A percentile compares a stretch with the other conserved stretches of the same genome.
Evolutionary conservation across 2,888 invertebrate species (phyloP).

Genomic region (Megastigmus dorsalis): DNA sequence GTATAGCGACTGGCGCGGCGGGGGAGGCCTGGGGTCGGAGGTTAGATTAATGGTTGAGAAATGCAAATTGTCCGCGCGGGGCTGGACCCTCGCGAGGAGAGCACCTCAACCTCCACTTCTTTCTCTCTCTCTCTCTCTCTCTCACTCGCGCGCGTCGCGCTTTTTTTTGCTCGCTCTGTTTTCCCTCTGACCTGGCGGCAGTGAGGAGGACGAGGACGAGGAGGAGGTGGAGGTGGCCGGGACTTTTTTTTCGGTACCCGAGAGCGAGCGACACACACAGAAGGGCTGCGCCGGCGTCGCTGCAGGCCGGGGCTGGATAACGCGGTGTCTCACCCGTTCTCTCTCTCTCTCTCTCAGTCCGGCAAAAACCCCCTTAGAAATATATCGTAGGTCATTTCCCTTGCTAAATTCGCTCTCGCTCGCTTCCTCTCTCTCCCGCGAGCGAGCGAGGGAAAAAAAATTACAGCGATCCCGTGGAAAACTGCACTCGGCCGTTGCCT

Average conservation of each 20-base stretch:
- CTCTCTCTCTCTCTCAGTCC: conserved; percentile 65
- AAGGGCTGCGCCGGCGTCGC: conserved; percentile 9
- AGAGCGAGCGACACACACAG: conserved; percentile 27
- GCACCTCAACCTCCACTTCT: too few species aligned
- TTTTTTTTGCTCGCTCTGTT: conserved; percentile 29
- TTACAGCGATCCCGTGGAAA: conserved; percentile 60
- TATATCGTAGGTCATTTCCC: conserved; percentile 73
- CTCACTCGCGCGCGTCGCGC: conserved; percentile 60
- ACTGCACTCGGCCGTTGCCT: conserved; percentile 40
- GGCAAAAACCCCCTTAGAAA: conserved; percentile 71
- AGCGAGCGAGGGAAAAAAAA: conserved; percentile 59
- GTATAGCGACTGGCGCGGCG: conserved; percentile 45
- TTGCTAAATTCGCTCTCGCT: conserved; percentile 67
- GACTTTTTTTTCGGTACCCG: neutral
- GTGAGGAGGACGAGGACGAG: neutral
- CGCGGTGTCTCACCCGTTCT: conserved; percentile 63
- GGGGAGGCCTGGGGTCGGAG: conserved; percentile 55
- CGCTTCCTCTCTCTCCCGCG: too few species aligned
- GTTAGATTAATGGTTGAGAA: conserved; percentile 74
- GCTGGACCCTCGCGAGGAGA: too few species aligned
- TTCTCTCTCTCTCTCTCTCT: too few species aligned
- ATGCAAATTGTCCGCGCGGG: conserved; percentile 70
- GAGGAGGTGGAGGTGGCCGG: conserved; percentile 30
- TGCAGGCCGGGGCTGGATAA: conserved; percentile 57
- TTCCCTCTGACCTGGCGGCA: neutral